Base-by-base conservation (phyloP, 2,888 invertebrate genomes). In the Arge pagana region DNA sequence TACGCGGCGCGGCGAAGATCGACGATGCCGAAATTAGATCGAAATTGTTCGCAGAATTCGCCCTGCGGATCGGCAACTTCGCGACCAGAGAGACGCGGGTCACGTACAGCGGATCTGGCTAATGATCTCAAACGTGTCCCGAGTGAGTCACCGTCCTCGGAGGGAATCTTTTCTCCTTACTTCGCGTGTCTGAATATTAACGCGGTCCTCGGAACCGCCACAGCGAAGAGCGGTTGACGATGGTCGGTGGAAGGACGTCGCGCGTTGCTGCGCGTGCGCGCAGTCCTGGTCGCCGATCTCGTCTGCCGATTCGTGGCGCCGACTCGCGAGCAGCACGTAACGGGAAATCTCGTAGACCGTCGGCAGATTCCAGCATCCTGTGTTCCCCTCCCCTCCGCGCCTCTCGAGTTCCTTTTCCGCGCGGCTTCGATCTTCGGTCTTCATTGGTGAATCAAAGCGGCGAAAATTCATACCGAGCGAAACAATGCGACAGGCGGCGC, bases 261-360 rank as follows among this genome's bases (percentile, higher is more conserved):
- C 40, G 26, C 11, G 16, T 8, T 24, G n/a, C 18, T 7, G n/a
- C 13, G 6, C 10, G 15, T 15, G 15, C 24, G 26, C 24, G n/a
- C 13, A 15, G 8, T 13, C 18, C 4, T 19, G 16, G 11, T 10
- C 31, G 42, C 35, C 55, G 53, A 42, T 40, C 31, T 50, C 42
- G 39, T 40, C 30, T 15, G 19, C 52, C 45, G 33, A 52, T 52
- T 55, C 55, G 50, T 55, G 51, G 37, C 33, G 48, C 26, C 23
- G 31, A 45, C 39, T 13, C 30, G 54, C 35, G 37, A 56, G 26
- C 26, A 55, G n/a, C 73, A 73, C 73, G 73, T 73, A 73, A 70
- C 73, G 73, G 72, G 72, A 72, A 72, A 73, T 71, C 70, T 71
- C 72, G 66, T 70, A 70, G 72, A 71, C 70, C 63, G 54, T 63